Evolutionary conservation across 92 coral and sea anemone genomes (phyloP), one percentile per base, ranked within the genome.

Genomic region (Parazoanthus swiftii): DNA sequence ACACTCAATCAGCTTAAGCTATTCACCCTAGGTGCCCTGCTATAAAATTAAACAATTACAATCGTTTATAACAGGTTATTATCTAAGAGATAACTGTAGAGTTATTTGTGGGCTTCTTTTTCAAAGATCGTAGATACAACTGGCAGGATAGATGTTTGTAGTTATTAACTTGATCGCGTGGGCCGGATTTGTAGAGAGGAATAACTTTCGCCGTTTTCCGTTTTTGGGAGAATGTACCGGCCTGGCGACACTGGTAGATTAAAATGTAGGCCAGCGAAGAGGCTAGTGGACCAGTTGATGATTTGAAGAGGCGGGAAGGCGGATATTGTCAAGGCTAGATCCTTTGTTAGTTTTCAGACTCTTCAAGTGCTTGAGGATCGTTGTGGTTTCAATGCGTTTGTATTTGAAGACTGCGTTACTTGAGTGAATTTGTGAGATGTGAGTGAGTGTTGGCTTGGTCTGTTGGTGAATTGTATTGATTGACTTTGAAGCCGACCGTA

Each of bases 331-430:
- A 81, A 81, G 58, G n/a, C 68, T 63, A 13, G 35, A 42, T 50
- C 85, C 33, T 81, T 81, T 81, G 66, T 50, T 81, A 38, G 37
- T 25, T 81, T 72, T 72, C 76, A 72, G 16, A 72, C 39, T 13
- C 74, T 77, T 44, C 67, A 77, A 44, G 42, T 59, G 65, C 29
- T 75, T 77, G 16, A 26, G 18, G 8, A 86, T 78, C 51, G 89
- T 16, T 23, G 67, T 25, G 36, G 35, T 86, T 72, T 86, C 84
- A 48, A 86, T 86, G 50, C 74, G 23, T 50, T 86, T 75, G 74
- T 77, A 86, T 33, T 51, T 29, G 74, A 86, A 86, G 66, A 20
- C 23, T 44, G 76, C 65, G 54, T 38, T 70, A 15, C 51, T n/a
- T n/a, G n/a, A n/a, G 77, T 8, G 42, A 73, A 35, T n/a, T n/a